Conservation (phyloP, 2,113 vertebrate species). For the Bubo bubo region DNA sequence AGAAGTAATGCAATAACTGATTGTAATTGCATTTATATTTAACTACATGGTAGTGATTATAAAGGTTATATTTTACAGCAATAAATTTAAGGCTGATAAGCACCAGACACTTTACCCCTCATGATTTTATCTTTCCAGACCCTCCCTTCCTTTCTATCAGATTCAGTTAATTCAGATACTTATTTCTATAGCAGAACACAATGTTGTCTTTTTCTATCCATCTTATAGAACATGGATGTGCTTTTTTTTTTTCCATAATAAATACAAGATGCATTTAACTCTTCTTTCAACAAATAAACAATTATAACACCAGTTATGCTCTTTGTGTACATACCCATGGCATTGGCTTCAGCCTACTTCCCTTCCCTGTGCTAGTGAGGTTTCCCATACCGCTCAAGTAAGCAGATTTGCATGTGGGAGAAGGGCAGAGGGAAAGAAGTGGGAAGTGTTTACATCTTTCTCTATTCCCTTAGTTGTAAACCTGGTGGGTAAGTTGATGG, state of each 20-base stretch:
- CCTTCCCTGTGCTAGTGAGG: not conserved
- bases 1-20: not conserved
- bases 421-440: not conserved
- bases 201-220: not conserved
- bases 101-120: not conserved
- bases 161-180: not conserved
- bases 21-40: slow-evolving; percentile 45
- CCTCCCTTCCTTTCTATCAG: not conserved
- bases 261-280: not conserved
- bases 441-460: not conserved
- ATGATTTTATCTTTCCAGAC: not conserved
- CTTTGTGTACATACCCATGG: not conserved
- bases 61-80: slow-evolving; percentile 40
- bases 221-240: not conserved
- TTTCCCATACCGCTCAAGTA: not conserved
- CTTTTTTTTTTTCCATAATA: not conserved
- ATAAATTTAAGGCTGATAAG: not conserved
- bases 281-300: not conserved
- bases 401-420: not conserved
- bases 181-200: not conserved
- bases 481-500: not conserved
- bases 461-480: not conserved
- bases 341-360: not conserved
- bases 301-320: not conserved
- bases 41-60: slow-evolving; percentile 15